Evolutionary conservation across 2,888 invertebrate species (phyloP).

Genomic region (Nomada flava): DNA sequence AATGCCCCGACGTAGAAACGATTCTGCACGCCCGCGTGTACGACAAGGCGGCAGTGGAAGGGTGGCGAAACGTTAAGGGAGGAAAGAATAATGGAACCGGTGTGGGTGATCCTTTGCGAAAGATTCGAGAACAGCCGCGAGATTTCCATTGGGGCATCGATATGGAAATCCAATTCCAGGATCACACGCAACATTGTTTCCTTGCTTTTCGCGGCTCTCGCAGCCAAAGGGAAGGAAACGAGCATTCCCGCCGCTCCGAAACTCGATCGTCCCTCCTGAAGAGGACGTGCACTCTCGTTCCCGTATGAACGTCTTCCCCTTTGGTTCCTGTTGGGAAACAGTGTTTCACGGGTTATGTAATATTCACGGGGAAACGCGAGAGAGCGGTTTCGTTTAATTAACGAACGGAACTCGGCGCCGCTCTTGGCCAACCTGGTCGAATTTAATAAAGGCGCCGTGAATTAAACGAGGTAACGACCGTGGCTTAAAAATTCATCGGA

Average conservation of each 20-base stretch:
- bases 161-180: slow-evolving; percentile 22
- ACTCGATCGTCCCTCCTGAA: not conserved
- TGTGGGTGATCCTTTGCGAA: not conserved
- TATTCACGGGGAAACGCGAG: slow-evolving; percentile 17
- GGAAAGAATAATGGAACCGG: slow-evolving; percentile 16
- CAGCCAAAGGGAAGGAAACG: not conserved
- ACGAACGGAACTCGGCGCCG: slow-evolving; percentile 51
- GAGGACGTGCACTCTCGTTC: not conserved
- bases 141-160: slow-evolving; percentile 24
- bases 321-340: slow-evolving; percentile 12
- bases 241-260: not conserved
- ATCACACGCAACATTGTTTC: slow-evolving; percentile 24
- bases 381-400: slow-evolving; percentile 52
- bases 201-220: not conserved
- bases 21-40: not conserved
- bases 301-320: not conserved
- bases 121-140: not conserved
- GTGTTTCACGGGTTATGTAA: slow-evolving; percentile 47
- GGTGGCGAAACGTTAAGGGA: not conserved
- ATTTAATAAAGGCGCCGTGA: slow-evolving; percentile 63
- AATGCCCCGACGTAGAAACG: not conserved
- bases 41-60: too few relatives aligned
- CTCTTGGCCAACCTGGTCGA: slow-evolving; percentile 33
- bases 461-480: slow-evolving; percentile 49
- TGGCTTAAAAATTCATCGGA: slow-evolving; percentile 62